Base-by-base conservation (phyloP, 2,113 vertebrate species). In the Pomatostomus ruficeps region DNA sequence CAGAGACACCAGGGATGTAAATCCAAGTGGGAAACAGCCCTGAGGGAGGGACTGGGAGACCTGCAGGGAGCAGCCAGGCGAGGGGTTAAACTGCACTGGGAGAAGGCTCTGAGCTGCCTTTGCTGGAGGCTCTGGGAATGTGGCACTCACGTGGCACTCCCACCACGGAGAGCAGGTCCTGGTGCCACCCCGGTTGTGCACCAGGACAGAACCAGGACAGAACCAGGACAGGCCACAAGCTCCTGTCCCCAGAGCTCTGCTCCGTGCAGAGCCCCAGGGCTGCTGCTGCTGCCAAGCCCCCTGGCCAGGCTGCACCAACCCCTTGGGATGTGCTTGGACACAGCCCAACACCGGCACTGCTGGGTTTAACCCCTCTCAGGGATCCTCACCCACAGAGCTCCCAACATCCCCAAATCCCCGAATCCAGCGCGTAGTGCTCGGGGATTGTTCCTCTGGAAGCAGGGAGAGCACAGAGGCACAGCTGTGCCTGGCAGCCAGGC, bases 401-500 rank as follows among this genome's bases (percentile, higher is more conserved):
- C 57, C 3, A 8, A 6, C 5, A 38, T 2, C 9, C 23, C 82
- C 2, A 40, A 55, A 72, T 23, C 28, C 36, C n/a, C 33, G 2
- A 15, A 70, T 2, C 13, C 8, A 0, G 48, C 40, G 1, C 0
- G 0, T 7, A 63, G 49, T 7, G 49, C 54, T 55, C 6, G 0
- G 2, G 55, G 49, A n/a, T 48, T 1, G 1, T 36, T 10, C n/a
- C 58, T 45, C 6, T 12, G 76, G 26, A 73, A 72, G 51, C 91
- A 18, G 9, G 8, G 40, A 42, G 66, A n/a, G n/a, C n/a, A n/a
- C 63, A 33, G 6, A 40, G 67, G 11, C 86, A 81, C 96, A 97
- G 96, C 95, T 97, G 96, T 36, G 88, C 78, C 74, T 14, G 14
- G 51, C 89, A 67, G 19, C 67, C 94, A 96, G 96, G 96, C 96